Evolutionary conservation across 2,113 vertebrate species (phyloP), one percentile per base, ranked within the genome.

Genomic region (Laterallus jamaicensis): DNA sequence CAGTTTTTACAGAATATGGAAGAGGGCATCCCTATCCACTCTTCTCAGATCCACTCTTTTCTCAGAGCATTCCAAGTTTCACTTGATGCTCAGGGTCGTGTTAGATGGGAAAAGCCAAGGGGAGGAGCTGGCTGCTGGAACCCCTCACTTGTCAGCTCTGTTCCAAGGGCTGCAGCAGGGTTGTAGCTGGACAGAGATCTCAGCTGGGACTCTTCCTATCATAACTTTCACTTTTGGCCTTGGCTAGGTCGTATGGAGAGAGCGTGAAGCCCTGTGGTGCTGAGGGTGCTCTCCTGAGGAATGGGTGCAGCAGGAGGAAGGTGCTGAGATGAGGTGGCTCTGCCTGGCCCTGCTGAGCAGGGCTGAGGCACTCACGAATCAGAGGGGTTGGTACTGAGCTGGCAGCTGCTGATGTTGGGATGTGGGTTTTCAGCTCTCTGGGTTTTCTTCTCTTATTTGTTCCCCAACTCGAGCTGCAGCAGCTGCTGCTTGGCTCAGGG

Each of bases 351-450:
- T 2, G 1, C 0, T 24, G 31, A 58, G 70, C 73, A 11, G 29
- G 18, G 50, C 62, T 62, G 40, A 55, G 55, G 9, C 32, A 50
- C 9, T 0, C 9, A 0, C 0, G 32, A 35, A 6, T n/a, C 12
- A 4, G 59, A 59, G 19, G 18, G 16, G 4, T 8, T 74, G 74
- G 40, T 60, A 8, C 73, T 32, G 35, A 62, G 16, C 47, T 42
- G 25, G 19, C 21, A 52, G 29, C 40, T 60, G 55, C 9, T 21
- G 55, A n/a, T 22, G 26, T 11, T 42, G 55, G 40, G 31, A 6
- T 21, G 13, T 19, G 44, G 13, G 28, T 50, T 19, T 60, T 54
- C 47, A 39, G 26, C 4, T n/a, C 39, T 70, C 39, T 8, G 15
- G 31, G 24, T n/a, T 31, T 70, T 28, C 29, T 29, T 44, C 37